Conservation (phyloP, 2,797 vertebrate genomes). For the Brachymystax lenok region DNA sequence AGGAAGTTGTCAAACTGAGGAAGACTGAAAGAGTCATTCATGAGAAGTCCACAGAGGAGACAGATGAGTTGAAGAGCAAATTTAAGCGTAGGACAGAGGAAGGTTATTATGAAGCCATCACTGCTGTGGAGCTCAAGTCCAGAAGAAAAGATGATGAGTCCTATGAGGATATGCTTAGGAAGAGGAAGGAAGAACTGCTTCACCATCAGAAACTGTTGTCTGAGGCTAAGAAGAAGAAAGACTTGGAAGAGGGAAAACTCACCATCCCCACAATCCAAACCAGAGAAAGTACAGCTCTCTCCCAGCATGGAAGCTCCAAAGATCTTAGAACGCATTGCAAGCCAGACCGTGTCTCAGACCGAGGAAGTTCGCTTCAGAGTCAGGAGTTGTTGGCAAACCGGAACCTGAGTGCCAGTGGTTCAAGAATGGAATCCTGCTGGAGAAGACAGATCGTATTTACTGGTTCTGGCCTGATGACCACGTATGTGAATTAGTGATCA, state of each 20-base stretch:
- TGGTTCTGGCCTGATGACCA: slow-evolving; percentile 99
- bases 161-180: slow-evolving; percentile 94
- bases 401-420: slow-evolving; percentile 98
- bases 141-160: slow-evolving; percentile 93
- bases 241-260: slow-evolving; percentile 83
- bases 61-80: slow-evolving; percentile 93
- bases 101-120: slow-evolving; percentile 97
- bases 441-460: slow-evolving; percentile 90
- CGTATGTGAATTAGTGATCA: slow-evolving; percentile 93
- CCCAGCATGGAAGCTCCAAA: slow-evolving; percentile 98
- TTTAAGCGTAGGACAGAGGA: slow-evolving; percentile 98
- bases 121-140: slow-evolving; percentile 92
- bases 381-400: slow-evolving; percentile 92
- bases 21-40: slow-evolving; percentile 90
- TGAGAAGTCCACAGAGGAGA: slow-evolving; percentile 90
- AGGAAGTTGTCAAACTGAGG: slow-evolving; percentile 88
- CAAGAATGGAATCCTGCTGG: slow-evolving; percentile 93
- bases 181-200: slow-evolving; percentile 96
- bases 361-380: slow-evolving; percentile 89
- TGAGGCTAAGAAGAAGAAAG: slow-evolving; percentile 89
- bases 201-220: slow-evolving; percentile 90
- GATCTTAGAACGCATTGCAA: slow-evolving; percentile 93
- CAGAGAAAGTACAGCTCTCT: slow-evolving; percentile 89
- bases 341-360: slow-evolving; percentile 86
- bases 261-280: slow-evolving; percentile 92